Evolutionary conservation across 2,113 vertebrate genomes (phyloP).

Genomic region (Xenopus tropicalis): UCB_Xtro_10.0 CM004450.2:23588501-23589000

Average conservation of each 20-base stretch:
- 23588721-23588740: constrained; percentile 43
- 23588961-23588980: background rate
- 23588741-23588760: constrained; percentile 44
- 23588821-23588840: constrained; percentile 27
- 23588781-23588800: constrained; percentile 12
- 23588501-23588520: no score
- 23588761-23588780: constrained; percentile 45
- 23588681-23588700: constrained; percentile 34
- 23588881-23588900: constrained; percentile 30
- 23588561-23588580: background rate
- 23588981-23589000: background rate
- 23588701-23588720: constrained; percentile 40
- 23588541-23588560: no score
- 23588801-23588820: constrained; percentile 21
- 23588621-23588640: constrained; percentile 30
- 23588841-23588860: constrained; percentile 42
- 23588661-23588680: constrained; percentile 15
- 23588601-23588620: constrained; percentile 27
- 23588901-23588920: background rate
- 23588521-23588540: no score
- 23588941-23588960: constrained; percentile 8
- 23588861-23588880: constrained; percentile 43
- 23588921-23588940: no score
- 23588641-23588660: constrained; percentile 28
- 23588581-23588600: background rate